phyloP scores from a whole-genome alignment of 2,113 vertebrate species.

The Eidolon helvum region DNA sequence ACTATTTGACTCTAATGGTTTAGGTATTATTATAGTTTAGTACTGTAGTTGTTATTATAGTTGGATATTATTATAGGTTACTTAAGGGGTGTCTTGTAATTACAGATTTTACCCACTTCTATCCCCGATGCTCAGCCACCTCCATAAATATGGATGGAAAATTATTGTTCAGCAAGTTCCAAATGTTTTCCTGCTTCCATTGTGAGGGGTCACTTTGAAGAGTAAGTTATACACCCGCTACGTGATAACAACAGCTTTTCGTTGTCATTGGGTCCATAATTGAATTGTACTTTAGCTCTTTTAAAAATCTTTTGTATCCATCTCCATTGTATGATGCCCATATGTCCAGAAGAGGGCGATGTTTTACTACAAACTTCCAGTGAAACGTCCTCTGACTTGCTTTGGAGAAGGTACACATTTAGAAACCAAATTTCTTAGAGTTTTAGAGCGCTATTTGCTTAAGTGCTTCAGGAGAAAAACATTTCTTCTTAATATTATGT shows the following conservation, averaged over 20 bases:
- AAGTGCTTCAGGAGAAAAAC: background rate
- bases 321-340: background rate
- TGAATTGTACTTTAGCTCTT: background rate
- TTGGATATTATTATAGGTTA: background rate
- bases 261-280: background rate
- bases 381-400: background rate
- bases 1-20: background rate
- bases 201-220: background rate
- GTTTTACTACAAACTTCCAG: conserved; percentile 67
- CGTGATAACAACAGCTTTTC: background rate
- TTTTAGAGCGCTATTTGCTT: background rate
- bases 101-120: background rate
- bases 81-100: background rate
- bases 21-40: background rate
- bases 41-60: background rate
- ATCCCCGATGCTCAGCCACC: background rate
- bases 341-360: conserved; percentile 81
- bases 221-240: background rate
- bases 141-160: background rate
- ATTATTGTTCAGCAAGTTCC: background rate
- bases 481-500: background rate
- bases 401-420: background rate
- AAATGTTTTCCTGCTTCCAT: background rate
- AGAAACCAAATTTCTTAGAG: background rate
- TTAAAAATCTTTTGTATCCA: background rate